phyloP scores from a whole-genome alignment of 2,888 invertebrate genomes.

The Melanargia galathea region DNA sequence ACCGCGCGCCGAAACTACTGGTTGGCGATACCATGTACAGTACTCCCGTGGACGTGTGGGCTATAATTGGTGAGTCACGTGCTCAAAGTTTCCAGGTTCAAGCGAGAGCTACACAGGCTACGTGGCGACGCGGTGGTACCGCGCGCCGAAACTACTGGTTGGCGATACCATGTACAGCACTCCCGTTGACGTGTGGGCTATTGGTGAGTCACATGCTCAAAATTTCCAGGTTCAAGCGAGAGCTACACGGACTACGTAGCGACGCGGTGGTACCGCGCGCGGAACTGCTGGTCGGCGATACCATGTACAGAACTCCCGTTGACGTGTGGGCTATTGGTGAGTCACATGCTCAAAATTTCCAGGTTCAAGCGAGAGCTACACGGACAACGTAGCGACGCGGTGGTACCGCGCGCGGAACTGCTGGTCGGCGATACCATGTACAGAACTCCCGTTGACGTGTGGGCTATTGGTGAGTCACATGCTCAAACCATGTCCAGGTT shows the following conservation, averaged over 20 bases:
- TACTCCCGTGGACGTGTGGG: neutral
- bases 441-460: too few species aligned
- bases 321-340: neutral
- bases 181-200: slow-evolving; percentile 99
- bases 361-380: neutral
- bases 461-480: neutral
- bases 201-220: slow-evolving; percentile 80
- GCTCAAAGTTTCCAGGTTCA: too few species aligned
- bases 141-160: neutral
- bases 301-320: too few species aligned
- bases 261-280: neutral
- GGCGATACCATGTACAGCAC: slow-evolving; percentile 80
- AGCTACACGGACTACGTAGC: neutral
- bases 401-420: neutral
- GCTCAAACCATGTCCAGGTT: too few species aligned
- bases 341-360: neutral
- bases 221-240: neutral
- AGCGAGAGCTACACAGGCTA: slow-evolving; percentile 72
- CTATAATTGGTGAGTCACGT: neutral
- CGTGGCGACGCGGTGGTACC: neutral
- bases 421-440: neutral
- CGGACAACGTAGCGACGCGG: neutral
- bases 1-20: neutral
- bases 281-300: neutral
- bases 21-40: neutral